phyloP scores from a whole-genome alignment of 1,140 invertebrate genomes.

The Nomia melanderi region DNA sequence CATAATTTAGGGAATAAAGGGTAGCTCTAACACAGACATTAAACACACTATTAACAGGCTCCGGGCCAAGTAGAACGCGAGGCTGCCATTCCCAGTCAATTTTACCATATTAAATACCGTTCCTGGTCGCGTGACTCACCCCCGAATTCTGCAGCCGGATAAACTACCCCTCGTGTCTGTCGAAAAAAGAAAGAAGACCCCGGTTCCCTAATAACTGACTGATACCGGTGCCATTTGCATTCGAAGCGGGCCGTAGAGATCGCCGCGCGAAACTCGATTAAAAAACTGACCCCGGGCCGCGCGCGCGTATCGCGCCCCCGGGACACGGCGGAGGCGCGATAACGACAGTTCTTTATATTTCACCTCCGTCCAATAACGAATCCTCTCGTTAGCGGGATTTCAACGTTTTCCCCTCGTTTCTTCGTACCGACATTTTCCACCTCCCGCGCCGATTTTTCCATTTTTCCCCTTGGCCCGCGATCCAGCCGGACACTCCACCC shows the following conservation, averaged over 20 bases:
- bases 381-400: slow-evolving; percentile 69
- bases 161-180: neutral
- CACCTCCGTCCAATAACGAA: slow-evolving; percentile 62
- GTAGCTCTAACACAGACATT: too few species aligned
- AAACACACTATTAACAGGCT: too few species aligned
- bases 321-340: slow-evolving; percentile 53
- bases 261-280: slow-evolving; percentile 54
- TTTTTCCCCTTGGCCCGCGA: neutral
- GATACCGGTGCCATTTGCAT: slow-evolving; percentile 2
- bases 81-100: too few species aligned
- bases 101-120: too few species aligned
- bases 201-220: slow-evolving; percentile 24
- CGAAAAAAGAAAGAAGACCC: neutral
- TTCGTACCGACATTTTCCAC: too few species aligned
- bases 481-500: slow-evolving; percentile 2
- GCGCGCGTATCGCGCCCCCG: slow-evolving; percentile 34
- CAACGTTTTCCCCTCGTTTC: slow-evolving; percentile 37
- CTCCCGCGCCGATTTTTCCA: neutral
- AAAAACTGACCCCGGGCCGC: slow-evolving; percentile 45
- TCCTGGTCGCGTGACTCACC: too few species aligned
- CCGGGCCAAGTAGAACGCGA: too few species aligned
- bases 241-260: neutral
- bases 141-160: neutral
- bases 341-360: slow-evolving; percentile 66
- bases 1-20: too few species aligned